A percentile compares a stretch with the other conserved stretches of the same genome.
phyloP scores from a whole-genome alignment of 2,888 invertebrate species.

The Agrypnus murinus region DNA sequence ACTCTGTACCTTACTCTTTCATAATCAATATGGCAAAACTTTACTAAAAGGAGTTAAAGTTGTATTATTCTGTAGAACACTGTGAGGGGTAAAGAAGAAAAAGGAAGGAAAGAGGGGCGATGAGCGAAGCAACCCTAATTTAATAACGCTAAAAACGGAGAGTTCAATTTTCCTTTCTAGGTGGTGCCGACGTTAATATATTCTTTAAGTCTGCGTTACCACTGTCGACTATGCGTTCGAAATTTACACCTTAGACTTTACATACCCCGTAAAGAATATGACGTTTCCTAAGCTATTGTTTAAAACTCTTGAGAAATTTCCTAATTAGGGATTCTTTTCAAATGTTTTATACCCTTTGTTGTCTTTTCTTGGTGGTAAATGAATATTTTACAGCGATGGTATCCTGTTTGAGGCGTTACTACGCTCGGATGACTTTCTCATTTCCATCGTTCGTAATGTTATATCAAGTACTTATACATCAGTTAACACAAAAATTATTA shows the following conservation, averaged over 20 bases:
- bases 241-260: slow-evolving; percentile 58
- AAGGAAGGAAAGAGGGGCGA: slow-evolving; percentile 55
- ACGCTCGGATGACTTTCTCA: slow-evolving; percentile 41
- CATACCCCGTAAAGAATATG: slow-evolving; percentile 44
- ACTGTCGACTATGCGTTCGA: slow-evolving; percentile 53
- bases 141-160: slow-evolving; percentile 62
- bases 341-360: slow-evolving; percentile 48
- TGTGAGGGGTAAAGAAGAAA: slow-evolving; percentile 51
- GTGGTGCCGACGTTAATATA: slow-evolving; percentile 58
- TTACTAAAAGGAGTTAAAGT: slow-evolving; percentile 53
- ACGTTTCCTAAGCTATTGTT: slow-evolving; percentile 52
- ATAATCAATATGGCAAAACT: slow-evolving; percentile 55
- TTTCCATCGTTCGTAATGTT: slow-evolving; percentile 39
- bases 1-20: slow-evolving; percentile 34
- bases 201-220: slow-evolving; percentile 59
- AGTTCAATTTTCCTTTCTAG: slow-evolving; percentile 61
- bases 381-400: slow-evolving; percentile 44
- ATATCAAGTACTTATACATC: slow-evolving; percentile 35
- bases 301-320: slow-evolving; percentile 54
- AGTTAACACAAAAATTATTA: slow-evolving; percentile 28
- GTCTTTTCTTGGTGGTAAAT: slow-evolving; percentile 43
- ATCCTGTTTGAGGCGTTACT: slow-evolving; percentile 37
- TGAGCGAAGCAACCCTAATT: slow-evolving; percentile 60
- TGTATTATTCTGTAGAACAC: slow-evolving; percentile 54
- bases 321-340: slow-evolving; percentile 58